These are phyloP conservation scores for Drosophila ambigua DNA, from an alignment of 1,140 invertebrate genomes.

Conservation along the genomic window DNA sequence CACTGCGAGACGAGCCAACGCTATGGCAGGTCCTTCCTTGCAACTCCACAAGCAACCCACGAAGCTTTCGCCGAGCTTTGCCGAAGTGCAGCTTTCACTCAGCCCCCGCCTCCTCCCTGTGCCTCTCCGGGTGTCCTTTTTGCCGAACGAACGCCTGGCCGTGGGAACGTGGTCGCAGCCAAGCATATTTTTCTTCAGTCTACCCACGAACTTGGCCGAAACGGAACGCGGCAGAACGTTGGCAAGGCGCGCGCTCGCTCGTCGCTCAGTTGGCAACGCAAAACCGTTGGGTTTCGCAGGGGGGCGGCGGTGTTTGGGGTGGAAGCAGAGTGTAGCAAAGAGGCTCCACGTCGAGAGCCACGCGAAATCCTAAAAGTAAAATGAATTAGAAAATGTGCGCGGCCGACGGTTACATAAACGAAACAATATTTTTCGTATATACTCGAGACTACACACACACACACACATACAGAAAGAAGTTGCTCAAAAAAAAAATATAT, in stretches of 20 bases:
- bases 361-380: slow-evolving; percentile 73
- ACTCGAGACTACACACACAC: background rate
- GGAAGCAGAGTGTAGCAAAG: background rate
- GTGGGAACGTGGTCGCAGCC: slow-evolving; percentile 6
- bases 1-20: background rate
- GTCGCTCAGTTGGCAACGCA: slow-evolving; percentile 64
- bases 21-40: background rate
- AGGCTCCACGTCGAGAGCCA: slow-evolving; percentile 23
- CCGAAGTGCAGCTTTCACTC: slow-evolving; percentile 52
- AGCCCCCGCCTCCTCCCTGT: slow-evolving; percentile 3
- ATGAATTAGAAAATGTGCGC: slow-evolving; percentile 78
- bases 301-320: slow-evolving; percentile 20
- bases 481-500: slow-evolving; percentile 15
- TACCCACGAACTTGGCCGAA: slow-evolving; percentile 68
- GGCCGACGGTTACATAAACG: slow-evolving; percentile 55
- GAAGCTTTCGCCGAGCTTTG: slow-evolving; percentile 50
- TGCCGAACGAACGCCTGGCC: slow-evolving; percentile 7
- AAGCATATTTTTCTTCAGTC: slow-evolving; percentile 53
- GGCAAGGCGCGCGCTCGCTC: slow-evolving; percentile 51
- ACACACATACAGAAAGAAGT: slow-evolving; percentile 12
- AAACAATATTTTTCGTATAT: slow-evolving; percentile 43
- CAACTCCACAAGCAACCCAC: slow-evolving; percentile 20
- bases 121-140: slow-evolving; percentile 37
- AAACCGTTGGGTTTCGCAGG: slow-evolving; percentile 37
- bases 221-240: slow-evolving; percentile 53